Evolutionary conservation across 1,140 invertebrate species (phyloP).

Genomic region (Periplaneta americana): DNA sequence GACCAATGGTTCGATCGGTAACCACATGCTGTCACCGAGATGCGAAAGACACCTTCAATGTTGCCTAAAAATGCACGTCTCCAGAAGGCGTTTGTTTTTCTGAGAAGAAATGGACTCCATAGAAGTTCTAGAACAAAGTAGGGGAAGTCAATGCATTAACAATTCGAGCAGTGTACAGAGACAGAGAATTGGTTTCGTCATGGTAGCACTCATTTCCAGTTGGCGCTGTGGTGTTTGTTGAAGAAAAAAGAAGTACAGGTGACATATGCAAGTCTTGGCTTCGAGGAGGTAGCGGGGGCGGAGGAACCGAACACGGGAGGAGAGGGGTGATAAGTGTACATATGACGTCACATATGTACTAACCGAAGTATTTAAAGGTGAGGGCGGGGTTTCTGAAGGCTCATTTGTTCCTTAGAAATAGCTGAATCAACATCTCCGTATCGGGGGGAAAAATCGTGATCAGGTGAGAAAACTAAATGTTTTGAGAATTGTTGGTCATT

Average conservation of each 20-base stretch:
- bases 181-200: no score
- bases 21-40: no score
- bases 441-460: neutral
- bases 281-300: neutral
- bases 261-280: neutral
- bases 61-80: no score
- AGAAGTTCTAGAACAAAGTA: no score
- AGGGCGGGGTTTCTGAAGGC: neutral
- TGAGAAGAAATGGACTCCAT: no score
- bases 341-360: neutral
- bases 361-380: neutral
- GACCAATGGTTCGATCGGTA: no score
- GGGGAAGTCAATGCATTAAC: no score
- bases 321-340: neutral
- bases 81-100: no score
- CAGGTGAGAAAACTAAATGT: no score
- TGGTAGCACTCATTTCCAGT: neutral
- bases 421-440: neutral
- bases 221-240: neutral
- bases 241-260: neutral
- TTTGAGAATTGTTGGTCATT: no score
- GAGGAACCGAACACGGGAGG: neutral
- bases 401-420: neutral
- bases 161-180: no score
- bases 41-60: no score